A percentile compares a stretch with the other conserved stretches of the same genome.
Evolutionary conservation across 2,113 vertebrate species (phyloP).

Genomic region (Notarius lentiginosus): DNA sequence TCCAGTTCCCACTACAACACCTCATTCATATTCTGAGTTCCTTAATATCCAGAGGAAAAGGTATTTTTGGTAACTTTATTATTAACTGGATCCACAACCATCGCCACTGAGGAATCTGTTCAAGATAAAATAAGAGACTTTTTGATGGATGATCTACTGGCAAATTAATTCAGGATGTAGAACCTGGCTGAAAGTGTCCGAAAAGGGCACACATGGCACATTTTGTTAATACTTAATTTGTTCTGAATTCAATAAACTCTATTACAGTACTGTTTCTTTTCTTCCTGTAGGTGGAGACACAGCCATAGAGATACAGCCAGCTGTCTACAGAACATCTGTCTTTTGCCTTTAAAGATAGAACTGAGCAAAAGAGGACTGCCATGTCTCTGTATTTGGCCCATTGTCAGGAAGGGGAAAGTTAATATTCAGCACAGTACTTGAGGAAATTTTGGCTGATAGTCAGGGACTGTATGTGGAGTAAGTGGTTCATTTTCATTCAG

Average conservation of each 20-base stretch:
- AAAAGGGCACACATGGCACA: not conserved
- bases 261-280: not conserved
- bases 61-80: not conserved
- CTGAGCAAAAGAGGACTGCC: not conserved
- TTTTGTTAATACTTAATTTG: not conserved
- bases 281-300: slow-evolving; percentile 56
- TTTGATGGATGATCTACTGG: not conserved
- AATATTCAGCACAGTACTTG: not conserved
- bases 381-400: not conserved
- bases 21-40: not conserved
- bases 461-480: slow-evolving; percentile 4
- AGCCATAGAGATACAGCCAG: slow-evolving; percentile 60
- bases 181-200: not conserved
- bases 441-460: not conserved
- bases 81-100: not conserved
- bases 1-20: not conserved
- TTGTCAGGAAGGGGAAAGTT: not conserved
- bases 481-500: not conserved
- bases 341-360: not conserved
- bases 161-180: not conserved
- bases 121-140: no score
- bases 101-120: not conserved
- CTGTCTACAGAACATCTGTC: not conserved
- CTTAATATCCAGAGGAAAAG: not conserved
- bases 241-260: not conserved